Base-by-base conservation (phyloP, 2,113 vertebrate genomes). In the Osmerus mordax region DNA sequence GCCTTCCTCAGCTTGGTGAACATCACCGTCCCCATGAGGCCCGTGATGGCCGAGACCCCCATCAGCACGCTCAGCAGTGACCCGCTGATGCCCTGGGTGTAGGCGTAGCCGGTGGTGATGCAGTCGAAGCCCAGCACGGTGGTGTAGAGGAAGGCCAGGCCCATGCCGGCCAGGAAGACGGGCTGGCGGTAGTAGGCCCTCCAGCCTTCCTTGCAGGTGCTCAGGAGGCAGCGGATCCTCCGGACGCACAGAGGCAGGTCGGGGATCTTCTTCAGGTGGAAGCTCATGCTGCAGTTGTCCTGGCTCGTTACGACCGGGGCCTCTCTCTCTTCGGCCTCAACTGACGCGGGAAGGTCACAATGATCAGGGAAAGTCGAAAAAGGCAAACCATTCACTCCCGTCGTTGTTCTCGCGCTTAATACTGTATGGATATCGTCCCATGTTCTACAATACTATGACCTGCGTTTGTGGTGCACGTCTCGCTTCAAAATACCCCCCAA, bases 41-140 rank as follows among this genome's bases (percentile, higher is more conserved):
- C 91, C 2, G 90, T 91, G 54, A 92, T 75, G 65, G 92, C 92
- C 0, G 90, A 93, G 5, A 94, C 88, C 0, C 92, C 92, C 73
- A 87, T 93, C 72, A 94, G 85, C 52, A 94, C 71, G 81, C 93
- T 93, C 23, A 95, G 93, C 64, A 94, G 88, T n/a, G 92, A 94
- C 70, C 91, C 91, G 12, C 93, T 89, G 4, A 93, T 89, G 69
- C 92, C 93, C 81, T 94, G 92, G 28, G 91, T 92, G 9, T 92
- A 93, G 71, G 92, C 88, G 2, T 93, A 94, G 74, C 92, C 89
- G 0, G 91, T 93, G 64, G 90, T 92, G 82, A 95, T 93, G 86
- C 93, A 93, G 88, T 93, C 88, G 11, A 94, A 94, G 16, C 91
- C 93, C 76, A 94, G 89, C 16, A 94, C 92, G 0, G 87, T 93